These are phyloP conservation scores for Cuniculus paca DNA, from an alignment of 2,797 vertebrate genomes.

Conservation along the genomic window DNA sequence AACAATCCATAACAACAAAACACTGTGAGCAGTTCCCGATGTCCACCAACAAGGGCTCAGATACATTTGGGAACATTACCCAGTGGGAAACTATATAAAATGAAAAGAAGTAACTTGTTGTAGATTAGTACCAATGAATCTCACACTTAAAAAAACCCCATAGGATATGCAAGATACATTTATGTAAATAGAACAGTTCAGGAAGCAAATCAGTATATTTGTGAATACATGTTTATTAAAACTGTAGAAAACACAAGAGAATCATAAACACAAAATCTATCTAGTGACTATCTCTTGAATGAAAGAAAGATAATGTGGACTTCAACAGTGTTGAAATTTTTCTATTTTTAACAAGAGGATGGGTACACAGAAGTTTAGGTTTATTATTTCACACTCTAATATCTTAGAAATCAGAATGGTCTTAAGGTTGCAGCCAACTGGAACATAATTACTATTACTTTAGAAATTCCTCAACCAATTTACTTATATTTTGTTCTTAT, in stretches of 20 bases:
- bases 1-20: not conserved
- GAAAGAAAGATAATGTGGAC: not conserved
- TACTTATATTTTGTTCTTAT: not conserved
- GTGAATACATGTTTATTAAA: not conserved
- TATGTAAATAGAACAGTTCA: not conserved
- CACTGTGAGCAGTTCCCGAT: not conserved
- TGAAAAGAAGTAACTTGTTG: not conserved
- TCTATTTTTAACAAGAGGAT: not conserved
- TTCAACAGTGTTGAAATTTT: not conserved
- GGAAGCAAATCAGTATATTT: not conserved
- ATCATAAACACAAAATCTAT: not conserved
- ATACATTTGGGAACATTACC: not conserved
- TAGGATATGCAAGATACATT: not conserved
- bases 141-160: not conserved
- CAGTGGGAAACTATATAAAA: not conserved
- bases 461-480: not conserved
- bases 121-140: not conserved
- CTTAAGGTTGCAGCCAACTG: not conserved
- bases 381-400: not conserved
- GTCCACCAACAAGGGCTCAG: not conserved
- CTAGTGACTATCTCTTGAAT: not conserved
- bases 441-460: not conserved
- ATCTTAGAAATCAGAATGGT: not conserved
- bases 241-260: not conserved
- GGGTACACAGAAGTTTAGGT: not conserved